Evolutionary conservation across 2,888 invertebrate species (phyloP), one percentile per base, ranked within the genome.

Genomic region (Salticus scenicus): DNA sequence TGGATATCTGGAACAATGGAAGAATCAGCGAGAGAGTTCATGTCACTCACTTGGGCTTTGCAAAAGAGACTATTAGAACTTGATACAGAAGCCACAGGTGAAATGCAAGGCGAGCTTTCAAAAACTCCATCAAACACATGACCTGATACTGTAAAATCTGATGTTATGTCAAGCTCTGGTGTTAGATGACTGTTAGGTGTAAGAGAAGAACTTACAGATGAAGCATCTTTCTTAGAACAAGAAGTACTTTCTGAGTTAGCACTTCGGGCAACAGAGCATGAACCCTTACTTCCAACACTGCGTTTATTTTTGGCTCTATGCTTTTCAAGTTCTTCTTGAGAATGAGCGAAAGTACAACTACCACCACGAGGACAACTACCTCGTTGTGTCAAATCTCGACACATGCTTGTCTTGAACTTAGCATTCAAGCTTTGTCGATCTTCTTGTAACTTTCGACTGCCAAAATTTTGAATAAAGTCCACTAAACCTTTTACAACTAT

Each of bases 331-430:
- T 98, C 98, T 88, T 97, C 96, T 88, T 96, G 95, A 0, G 96
- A 96, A 91, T 98, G 98, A 7, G 97, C 97, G 92, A 97, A 98
- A 0, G 96, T 97, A 91, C 98, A 98, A 89, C 94, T 94, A 64
- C 94, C 94, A 4, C 97, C 96, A 12, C 97, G 93, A 0, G 97
- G 97, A 90, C 98, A 98, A 87, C 94, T 94, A 0, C 96, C 94
- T 17, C 95, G 93, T 30, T 95, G 92, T 0, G 94, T 94, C 12
- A 96, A 93, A 91, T 98, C 97, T 0, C 97, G 93, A 89, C 97
- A 98, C 94, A 97, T 94, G 90, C 95, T 95, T 83, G 97, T 96
- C 92, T 97, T 97, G 92, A 97, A 97, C 90, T 95, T 96, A 17
- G 94, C 93, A 90, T 95, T 94, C 41, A 89, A 91, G 88, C 87